Evolutionary conservation across 2,888 invertebrate genomes (phyloP).

Genomic region (Meganola albula): DNA sequence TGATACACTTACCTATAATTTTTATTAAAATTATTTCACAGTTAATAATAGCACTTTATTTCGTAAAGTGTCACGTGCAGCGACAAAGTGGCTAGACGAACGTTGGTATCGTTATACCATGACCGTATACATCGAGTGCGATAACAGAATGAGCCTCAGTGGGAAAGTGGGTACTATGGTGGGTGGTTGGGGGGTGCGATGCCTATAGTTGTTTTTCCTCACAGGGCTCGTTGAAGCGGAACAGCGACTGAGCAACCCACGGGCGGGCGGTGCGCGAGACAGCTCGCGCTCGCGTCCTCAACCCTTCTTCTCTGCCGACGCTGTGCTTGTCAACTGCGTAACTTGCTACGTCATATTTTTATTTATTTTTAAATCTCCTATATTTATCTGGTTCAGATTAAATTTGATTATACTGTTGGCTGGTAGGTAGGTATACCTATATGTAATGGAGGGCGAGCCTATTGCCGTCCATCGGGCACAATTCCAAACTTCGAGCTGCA

Average conservation of each 20-base stretch:
- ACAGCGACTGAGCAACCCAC: constrained; percentile 35
- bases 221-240: constrained; percentile 35
- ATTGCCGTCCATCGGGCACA: no score
- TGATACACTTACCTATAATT: no score
- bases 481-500: no score
- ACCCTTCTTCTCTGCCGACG: constrained; percentile 18
- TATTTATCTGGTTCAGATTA: no score
- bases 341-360: constrained; percentile 36
- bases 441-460: no score
- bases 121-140: constrained; percentile 26
- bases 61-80: no score
- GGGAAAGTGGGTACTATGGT: constrained; percentile 28
- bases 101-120: constrained; percentile 14
- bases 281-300: constrained; percentile 33
- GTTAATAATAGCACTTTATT: no score
- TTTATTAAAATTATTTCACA: no score
- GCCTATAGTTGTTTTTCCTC: constrained; percentile 33
- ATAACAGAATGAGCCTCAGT: constrained; percentile 31
- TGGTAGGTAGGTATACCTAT: neutral
- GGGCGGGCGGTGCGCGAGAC: constrained; percentile 43
- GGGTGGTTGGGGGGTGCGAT: constrained; percentile 38
- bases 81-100: no score
- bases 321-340: constrained; percentile 31
- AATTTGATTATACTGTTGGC: no score
- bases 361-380: constrained; percentile 21